phyloP scores from a whole-genome alignment of 2,888 invertebrate genomes.

The Sminthurides aquaticus region DNA sequence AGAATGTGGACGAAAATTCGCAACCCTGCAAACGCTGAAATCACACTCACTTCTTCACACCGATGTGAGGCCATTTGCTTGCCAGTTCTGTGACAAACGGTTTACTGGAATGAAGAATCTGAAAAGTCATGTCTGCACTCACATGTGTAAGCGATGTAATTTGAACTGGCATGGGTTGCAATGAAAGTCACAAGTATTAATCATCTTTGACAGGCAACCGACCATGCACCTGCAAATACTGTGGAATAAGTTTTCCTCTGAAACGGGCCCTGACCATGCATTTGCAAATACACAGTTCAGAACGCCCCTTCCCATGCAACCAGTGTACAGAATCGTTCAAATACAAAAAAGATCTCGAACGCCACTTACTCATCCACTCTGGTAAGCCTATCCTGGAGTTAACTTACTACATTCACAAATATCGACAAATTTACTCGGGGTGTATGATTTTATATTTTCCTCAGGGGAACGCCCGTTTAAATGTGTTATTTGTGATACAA shows the following conservation, averaged over 20 bases:
- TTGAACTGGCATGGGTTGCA: neutral
- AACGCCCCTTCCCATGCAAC: conserved; percentile 56
- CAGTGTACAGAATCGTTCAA: conserved; percentile 61
- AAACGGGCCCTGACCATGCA: conserved; percentile 57
- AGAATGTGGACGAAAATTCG: conserved; percentile 58
- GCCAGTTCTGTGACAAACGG: conserved; percentile 56
- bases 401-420: neutral
- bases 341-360: conserved; percentile 59
- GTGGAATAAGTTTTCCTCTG: conserved; percentile 56
- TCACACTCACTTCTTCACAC: conserved; percentile 39
- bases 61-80: conserved; percentile 28
- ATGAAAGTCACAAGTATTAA: neutral
- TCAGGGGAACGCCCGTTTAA: conserved; percentile 28
- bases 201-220: conserved; percentile 49
- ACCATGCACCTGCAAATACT: conserved; percentile 54
- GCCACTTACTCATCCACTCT: conserved; percentile 63
- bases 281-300: conserved; percentile 51
- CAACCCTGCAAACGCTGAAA: conserved; percentile 47
- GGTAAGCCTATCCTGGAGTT: conserved; percentile 53
- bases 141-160: conserved; percentile 48
- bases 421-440: neutral
- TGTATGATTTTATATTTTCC: neutral
- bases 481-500: conserved; percentile 30
- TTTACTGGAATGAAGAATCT: conserved; percentile 61
- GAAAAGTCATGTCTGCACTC: conserved; percentile 59